Conservation (phyloP, 2,888 invertebrate genomes). For the Agriopis marginaria region DNA sequence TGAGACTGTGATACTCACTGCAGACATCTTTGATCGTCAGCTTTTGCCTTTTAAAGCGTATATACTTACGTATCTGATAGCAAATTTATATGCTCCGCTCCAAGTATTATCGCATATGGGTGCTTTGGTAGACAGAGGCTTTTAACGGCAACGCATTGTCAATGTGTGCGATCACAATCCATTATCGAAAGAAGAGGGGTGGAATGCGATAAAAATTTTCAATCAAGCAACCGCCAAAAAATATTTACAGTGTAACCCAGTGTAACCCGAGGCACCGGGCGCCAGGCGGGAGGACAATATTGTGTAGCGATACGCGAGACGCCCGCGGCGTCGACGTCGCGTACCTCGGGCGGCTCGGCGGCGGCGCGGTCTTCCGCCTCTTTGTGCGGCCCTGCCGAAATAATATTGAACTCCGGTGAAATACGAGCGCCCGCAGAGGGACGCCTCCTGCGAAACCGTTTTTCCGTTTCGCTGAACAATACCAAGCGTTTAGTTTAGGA, state of each 20-base stretch:
- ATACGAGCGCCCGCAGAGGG: slow-evolving; percentile 81
- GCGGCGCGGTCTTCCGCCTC: slow-evolving; percentile 76
- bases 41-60: slow-evolving; percentile 13
- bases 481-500: slow-evolving; percentile 75
- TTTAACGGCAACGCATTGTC: slow-evolving; percentile 58
- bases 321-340: slow-evolving; percentile 65
- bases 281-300: slow-evolving; percentile 79
- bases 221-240: slow-evolving; percentile 83
- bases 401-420: slow-evolving; percentile 84
- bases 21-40: slow-evolving; percentile 27
- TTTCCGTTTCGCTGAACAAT: slow-evolving; percentile 82
- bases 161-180: slow-evolving; percentile 72
- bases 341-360: slow-evolving; percentile 50
- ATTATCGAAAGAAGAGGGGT: slow-evolving; percentile 73
- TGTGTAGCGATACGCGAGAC: slow-evolving; percentile 75
- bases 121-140: slow-evolving; percentile 51
- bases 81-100: slow-evolving; percentile 21
- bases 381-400: slow-evolving; percentile 81
- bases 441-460: slow-evolving; percentile 78
- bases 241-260: slow-evolving; percentile 85
- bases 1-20: slow-evolving; percentile 21
- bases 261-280: slow-evolving; percentile 80
- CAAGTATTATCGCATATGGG: slow-evolving; percentile 15
- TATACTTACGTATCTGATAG: slow-evolving; percentile 16
- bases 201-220: slow-evolving; percentile 84